Base-by-base conservation (phyloP, 2,888 invertebrate species). In the Nomada flava region DNA sequence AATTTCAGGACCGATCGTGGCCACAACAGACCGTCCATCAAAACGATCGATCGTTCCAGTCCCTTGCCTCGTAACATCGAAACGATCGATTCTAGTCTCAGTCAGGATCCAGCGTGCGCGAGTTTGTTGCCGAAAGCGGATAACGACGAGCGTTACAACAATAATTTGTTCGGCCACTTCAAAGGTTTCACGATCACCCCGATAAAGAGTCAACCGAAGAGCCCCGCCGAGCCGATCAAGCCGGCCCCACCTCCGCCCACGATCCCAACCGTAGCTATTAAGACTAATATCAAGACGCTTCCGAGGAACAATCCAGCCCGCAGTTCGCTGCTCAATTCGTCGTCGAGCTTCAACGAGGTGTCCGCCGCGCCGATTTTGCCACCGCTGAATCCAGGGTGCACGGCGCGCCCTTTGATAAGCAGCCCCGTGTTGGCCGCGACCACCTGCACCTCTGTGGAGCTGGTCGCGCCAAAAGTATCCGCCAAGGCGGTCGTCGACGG, bases 101-200 rank as follows among this genome's bases (percentile, higher is more conserved):
- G 90, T 73, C 93, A 93, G 83, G 93, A 93, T 84, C 93, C 93
- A 50, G 93, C 93, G 20, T 92, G 93, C 73, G 93, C 93, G 53
- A 93, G 93, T 83, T 85, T 93, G 4, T 85, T 93, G 60, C 93
- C 93, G 47, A 93, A 93, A 79, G 80, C 89, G 57, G 92, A 92
- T 36, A 77, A 87, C 18, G 93, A 93, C 82, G 95, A 23, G 92
- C 95, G 50, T 94, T 95, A 94, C 87, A 92, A 93, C 87, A 94
- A 94, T 88, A 96, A 96, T 90, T 96, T 98, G 94, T 97, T 97
- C 92, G 98, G 98, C 0, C 97, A 97, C 90, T 98, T 97, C 94
- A 97, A 97, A 94, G 98, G 98, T 0, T 98, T 98, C 93, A 96
- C 97, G 0, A 95, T 98, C 62, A 95, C 96, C 0, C 97, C 97